Percentiles rank a stretch among this genome's conserved stretches.
Conservation (phyloP, 2,888 invertebrate genomes). For the Drosophila setosimentum region DNA sequence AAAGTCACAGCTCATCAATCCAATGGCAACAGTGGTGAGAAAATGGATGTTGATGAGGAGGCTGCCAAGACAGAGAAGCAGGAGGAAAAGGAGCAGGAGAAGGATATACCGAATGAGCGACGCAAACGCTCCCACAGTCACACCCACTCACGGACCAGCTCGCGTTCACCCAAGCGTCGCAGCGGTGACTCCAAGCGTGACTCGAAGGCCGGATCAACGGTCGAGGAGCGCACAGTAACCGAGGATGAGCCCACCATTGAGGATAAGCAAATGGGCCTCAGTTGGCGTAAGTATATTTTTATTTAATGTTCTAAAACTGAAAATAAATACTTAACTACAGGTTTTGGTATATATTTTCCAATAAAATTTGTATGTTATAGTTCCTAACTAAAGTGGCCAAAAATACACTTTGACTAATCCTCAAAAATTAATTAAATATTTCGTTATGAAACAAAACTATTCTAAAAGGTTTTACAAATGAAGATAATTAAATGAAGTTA, state of each 20-base stretch:
- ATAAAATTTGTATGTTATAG: no score
- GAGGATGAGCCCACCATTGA: conserved; percentile 84
- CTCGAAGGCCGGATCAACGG: conserved; percentile 68
- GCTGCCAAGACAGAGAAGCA: conserved; percentile 33
- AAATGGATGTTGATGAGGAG: conserved; percentile 73
- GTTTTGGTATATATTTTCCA: not conserved
- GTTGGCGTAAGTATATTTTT: conserved; percentile 87
- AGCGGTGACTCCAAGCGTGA: conserved; percentile 65
- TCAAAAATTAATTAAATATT: not conserved
- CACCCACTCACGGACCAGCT: conserved; percentile 71
- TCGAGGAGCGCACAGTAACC: conserved; percentile 82
- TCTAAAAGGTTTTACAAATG: no score
- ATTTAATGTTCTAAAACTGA: not conserved
- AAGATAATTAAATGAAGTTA: no score
- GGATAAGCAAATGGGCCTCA: conserved; percentile 82
- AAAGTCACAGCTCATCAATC: conserved; percentile 38
- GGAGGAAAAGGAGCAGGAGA: conserved; percentile 63
- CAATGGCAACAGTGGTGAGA: conserved; percentile 76
- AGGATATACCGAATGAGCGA: conserved; percentile 67
- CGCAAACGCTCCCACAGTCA: conserved; percentile 78
- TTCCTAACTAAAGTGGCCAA: not conserved
- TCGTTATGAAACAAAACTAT: no score
- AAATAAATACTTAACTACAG: not conserved
- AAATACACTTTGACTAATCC: not conserved
- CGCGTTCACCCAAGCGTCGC: conserved; percentile 81